A percentile compares a stretch with the other conserved stretches of the same genome.
phyloP scores from a whole-genome alignment of 1,140 invertebrate genomes.

The Notospermus geniculatus region DNA sequence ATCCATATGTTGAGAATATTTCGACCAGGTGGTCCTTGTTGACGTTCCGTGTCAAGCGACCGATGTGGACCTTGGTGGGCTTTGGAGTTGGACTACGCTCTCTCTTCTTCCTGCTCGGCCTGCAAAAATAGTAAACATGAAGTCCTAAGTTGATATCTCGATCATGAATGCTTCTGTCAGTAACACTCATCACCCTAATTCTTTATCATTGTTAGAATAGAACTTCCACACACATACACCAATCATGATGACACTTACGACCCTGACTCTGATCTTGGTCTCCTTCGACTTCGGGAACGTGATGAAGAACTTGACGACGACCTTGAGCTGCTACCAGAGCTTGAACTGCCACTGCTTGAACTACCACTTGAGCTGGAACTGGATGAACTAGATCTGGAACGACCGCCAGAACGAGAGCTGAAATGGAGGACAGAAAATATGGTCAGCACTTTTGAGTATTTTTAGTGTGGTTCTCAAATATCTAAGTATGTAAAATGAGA shows the following conservation, averaged over 20 bases:
- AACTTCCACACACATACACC: too few relatives aligned
- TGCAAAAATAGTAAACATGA: neutral
- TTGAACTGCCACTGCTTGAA: conserved; percentile 12
- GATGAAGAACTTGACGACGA: conserved; percentile 1
- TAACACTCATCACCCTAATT: too few relatives aligned
- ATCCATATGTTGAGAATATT: conserved; percentile 92
- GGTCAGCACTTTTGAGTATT: too few relatives aligned
- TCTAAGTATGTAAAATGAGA: too few relatives aligned
- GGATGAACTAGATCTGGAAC: conserved; percentile 14
- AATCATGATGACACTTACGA: neutral
- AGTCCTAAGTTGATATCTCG: too few relatives aligned
- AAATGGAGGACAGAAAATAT: neutral
- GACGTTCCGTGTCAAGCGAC: conserved; percentile 86
- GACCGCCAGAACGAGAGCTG: conserved; percentile 2
- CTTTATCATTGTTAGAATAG: too few relatives aligned
- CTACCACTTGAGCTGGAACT: conserved; percentile 2
- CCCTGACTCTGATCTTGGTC: neutral
- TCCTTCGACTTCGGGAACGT: neutral
- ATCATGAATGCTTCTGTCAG: too few relatives aligned
- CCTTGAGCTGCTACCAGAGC: conserved; percentile 13
- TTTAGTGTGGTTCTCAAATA: too few relatives aligned
- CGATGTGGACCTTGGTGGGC: conserved; percentile 81
- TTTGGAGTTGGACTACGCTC: conserved; percentile 40
- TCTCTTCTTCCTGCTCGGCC: conserved; percentile 28
- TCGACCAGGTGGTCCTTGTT: conserved; percentile 87